phyloP scores from a whole-genome alignment of 2,888 invertebrate genomes.

The Temnothorax unifasciatus region DNA sequence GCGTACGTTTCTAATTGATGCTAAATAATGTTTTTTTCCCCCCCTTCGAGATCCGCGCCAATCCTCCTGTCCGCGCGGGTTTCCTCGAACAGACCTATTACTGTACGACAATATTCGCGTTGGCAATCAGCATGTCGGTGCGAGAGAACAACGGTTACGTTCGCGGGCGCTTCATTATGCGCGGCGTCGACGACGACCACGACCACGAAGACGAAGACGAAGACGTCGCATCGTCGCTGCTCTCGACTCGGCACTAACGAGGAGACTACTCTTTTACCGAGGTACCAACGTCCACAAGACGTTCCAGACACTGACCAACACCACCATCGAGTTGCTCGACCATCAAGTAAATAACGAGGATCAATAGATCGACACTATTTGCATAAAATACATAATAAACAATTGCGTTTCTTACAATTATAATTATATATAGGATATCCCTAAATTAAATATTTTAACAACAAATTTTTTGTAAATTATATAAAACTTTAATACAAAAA shows the following conservation, averaged over 20 bases:
- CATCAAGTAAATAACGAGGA: constrained; percentile 59
- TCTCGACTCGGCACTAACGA: constrained; percentile 67
- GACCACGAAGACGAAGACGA: constrained; percentile 55
- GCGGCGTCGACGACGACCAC: constrained; percentile 57
- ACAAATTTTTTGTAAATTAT: no score
- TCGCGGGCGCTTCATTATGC: constrained; percentile 73
- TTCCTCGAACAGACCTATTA: constrained; percentile 78
- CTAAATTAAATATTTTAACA: no score
- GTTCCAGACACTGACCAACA: constrained; percentile 51
- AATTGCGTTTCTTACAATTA: neutral
- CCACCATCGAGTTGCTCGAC: constrained; percentile 26
- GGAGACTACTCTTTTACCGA: constrained; percentile 60
- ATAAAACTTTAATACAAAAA: no score
- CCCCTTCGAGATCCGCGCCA: constrained; percentile 41
- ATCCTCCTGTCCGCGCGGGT: constrained; percentile 63
- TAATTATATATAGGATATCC: neutral
- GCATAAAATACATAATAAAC: constrained; percentile 7
- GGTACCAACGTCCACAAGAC: constrained; percentile 61
- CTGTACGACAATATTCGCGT: constrained; percentile 81
- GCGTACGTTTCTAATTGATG: constrained; percentile 77
- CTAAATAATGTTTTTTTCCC: constrained; percentile 81
- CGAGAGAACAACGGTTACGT: constrained; percentile 78
- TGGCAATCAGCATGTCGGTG: constrained; percentile 81
- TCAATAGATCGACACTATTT: constrained; percentile 50
- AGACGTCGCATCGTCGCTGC: constrained; percentile 37